These are phyloP conservation scores for Caracal caracal DNA, from an alignment of 2,113 vertebrate genomes.

Conservation along the genomic window DNA sequence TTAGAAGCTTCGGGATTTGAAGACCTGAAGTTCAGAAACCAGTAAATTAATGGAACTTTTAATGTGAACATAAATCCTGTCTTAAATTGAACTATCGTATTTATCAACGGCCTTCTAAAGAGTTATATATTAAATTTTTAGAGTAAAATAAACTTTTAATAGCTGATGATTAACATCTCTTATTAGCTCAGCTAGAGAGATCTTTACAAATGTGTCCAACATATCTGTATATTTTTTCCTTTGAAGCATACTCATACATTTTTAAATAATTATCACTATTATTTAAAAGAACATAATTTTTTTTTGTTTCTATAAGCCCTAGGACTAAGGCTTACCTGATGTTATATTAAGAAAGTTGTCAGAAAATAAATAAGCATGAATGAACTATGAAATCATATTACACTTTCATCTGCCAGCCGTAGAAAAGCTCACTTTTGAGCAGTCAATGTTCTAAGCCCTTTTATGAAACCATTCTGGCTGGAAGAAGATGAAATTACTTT, in stretches of 20 bases:
- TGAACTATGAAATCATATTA: not conserved
- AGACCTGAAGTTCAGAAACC: not conserved
- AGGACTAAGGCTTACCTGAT: not conserved
- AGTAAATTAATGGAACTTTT: not conserved
- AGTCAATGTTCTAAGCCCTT: not conserved
- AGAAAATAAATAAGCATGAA: not conserved
- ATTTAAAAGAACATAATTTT: not conserved
- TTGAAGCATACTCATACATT: not conserved
- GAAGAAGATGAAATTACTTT: not conserved
- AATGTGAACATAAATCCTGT: not conserved
- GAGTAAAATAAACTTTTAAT: not conserved
- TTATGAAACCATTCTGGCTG: not conserved
- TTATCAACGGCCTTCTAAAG: not conserved
- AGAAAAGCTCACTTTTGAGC: not conserved
- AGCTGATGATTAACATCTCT: not conserved
- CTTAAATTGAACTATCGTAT: not conserved
- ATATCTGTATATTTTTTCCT: not conserved
- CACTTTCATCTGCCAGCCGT: not conserved
- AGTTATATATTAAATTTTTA: conserved; percentile 35
- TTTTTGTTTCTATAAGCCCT: not conserved
- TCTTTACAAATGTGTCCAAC: not conserved
- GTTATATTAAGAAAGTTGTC: not conserved
- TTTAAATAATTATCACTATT: not conserved
- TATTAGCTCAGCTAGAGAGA: not conserved
- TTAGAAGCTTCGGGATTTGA: not conserved